These are phyloP conservation scores for Tipula vernalis DNA, from an alignment of 2,888 invertebrate species.

Conservation along the genomic window DNA sequence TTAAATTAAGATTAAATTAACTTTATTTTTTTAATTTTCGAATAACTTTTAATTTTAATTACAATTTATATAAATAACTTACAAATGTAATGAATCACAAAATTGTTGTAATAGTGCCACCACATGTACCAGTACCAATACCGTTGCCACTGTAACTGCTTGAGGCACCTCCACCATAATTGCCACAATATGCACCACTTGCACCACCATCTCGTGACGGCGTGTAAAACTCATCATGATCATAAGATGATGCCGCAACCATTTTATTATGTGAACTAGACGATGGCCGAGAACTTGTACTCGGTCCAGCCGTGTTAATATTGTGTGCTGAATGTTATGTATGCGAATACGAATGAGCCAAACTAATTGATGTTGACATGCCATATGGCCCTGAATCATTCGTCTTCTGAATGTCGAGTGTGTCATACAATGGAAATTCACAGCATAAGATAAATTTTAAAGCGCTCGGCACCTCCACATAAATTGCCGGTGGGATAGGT, in stretches of 20 bases:
- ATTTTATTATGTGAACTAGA: constrained; percentile 10
- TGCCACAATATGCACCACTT: neutral
- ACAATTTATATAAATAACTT: neutral
- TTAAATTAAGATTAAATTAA: neutral
- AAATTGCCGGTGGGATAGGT: constrained; percentile 76
- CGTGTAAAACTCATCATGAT: neutral
- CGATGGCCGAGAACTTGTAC: constrained; percentile 14
- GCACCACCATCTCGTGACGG: neutral
- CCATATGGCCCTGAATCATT: constrained; percentile 32
- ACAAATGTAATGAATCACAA: neutral
- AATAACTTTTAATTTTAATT: neutral
- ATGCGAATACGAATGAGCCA: constrained; percentile 35
- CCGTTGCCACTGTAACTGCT: neutral
- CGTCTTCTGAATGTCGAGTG: constrained; percentile 41
- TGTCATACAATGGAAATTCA: constrained; percentile 79
- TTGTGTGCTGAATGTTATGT: constrained; percentile 37
- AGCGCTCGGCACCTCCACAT: constrained; percentile 73
- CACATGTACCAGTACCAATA: neutral
- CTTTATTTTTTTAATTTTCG: neutral
- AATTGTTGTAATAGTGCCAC: constrained; percentile 7
- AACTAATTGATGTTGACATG: constrained; percentile 22
- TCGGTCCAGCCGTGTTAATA: constrained; percentile 13
- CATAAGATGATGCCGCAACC: neutral
- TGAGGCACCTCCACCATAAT: neutral
- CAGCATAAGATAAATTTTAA: constrained; percentile 76